phyloP scores from a whole-genome alignment of 1,140 invertebrate genomes.

The Pteromalus puparum region DNA sequence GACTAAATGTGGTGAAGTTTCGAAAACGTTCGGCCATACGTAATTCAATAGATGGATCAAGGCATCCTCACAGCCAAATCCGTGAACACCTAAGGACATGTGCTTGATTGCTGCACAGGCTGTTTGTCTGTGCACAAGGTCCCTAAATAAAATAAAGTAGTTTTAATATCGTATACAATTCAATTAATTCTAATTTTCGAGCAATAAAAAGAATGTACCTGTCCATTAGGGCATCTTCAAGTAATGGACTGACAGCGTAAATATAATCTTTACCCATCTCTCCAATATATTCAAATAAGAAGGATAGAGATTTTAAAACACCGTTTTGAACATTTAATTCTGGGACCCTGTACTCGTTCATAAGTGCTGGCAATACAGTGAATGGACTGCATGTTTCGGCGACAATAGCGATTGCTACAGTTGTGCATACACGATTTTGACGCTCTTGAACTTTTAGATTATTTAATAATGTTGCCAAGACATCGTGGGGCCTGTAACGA shows the following conservation, averaged over 20 bases:
- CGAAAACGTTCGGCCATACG: conserved; percentile 99
- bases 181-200: background rate
- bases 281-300: conserved; percentile 99
- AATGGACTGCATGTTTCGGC: conserved; percentile 99
- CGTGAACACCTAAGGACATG: conserved; percentile 98
- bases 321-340: conserved; percentile 99
- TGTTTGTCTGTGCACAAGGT: conserved; percentile 98
- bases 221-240: conserved; percentile 99
- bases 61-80: conserved; percentile 99
- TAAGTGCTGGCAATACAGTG: conserved; percentile 97
- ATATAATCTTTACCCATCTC: conserved; percentile 99
- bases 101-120: conserved; percentile 99
- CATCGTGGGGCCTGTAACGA: conserved; percentile 92
- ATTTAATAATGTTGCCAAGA: conserved; percentile 97
- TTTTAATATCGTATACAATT: too few species aligned
- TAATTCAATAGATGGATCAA: conserved; percentile 98
- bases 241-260: conserved; percentile 96
- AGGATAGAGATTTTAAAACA: conserved; percentile 97
- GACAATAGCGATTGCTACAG: conserved; percentile 99
- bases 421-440: conserved; percentile 99
- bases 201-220: conserved; percentile 76
- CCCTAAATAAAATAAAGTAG: conserved; percentile 78
- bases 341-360: conserved; percentile 99
- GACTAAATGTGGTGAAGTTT: conserved; percentile 99
- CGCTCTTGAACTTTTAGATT: conserved; percentile 99